Percentiles rank a stretch among this genome's conserved stretches.
These are phyloP conservation scores for Panorpa germanica DNA, from an alignment of 2,888 invertebrate species.

Conservation along the genomic window DNA sequence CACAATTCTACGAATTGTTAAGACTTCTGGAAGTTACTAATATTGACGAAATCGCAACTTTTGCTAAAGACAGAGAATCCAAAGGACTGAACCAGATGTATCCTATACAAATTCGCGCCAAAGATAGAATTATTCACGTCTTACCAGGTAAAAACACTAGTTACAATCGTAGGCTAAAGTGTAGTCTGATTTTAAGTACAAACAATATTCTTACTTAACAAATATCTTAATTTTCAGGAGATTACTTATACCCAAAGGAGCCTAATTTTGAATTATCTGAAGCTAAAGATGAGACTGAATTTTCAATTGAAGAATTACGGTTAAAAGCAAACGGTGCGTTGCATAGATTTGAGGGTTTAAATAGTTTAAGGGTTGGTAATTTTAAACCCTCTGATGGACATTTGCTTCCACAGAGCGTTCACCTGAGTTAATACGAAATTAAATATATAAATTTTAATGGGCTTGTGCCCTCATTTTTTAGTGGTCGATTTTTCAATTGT, in stretches of 20 bases:
- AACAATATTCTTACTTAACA: too few species aligned
- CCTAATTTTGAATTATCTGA: constrained; percentile 18
- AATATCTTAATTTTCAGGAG: too few species aligned
- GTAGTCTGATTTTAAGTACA: too few species aligned
- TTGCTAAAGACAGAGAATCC: constrained; percentile 33
- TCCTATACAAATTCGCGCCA: constrained; percentile 32
- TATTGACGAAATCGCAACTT: constrained; percentile 34
- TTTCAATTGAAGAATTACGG: constrained; percentile 22
- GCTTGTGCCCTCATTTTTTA: too few species aligned
- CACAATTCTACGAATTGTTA: constrained; percentile 59
- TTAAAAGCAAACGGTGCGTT: constrained; percentile 16
- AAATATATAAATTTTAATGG: too few species aligned
- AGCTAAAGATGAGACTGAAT: constrained; percentile 16
- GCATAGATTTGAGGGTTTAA: constrained; percentile 18
- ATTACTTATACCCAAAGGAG: constrained; percentile 26
- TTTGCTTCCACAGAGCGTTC: constrained; percentile 9
- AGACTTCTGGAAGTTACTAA: constrained; percentile 35
- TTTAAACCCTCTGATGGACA: constrained; percentile 10
- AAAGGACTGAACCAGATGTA: constrained; percentile 31
- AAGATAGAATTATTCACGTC: constrained; percentile 35
- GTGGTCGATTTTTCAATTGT: too few species aligned
- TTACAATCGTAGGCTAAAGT: too few species aligned
- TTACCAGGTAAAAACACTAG: constrained; percentile 45
- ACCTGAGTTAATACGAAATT: too few species aligned
- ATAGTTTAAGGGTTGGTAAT: constrained; percentile 9